Percentiles rank a stretch among this genome's conserved stretches.
These are phyloP conservation scores for Doris montereyensis DNA, from an alignment of 2,888 invertebrate species.

Conservation along the genomic window DNA sequence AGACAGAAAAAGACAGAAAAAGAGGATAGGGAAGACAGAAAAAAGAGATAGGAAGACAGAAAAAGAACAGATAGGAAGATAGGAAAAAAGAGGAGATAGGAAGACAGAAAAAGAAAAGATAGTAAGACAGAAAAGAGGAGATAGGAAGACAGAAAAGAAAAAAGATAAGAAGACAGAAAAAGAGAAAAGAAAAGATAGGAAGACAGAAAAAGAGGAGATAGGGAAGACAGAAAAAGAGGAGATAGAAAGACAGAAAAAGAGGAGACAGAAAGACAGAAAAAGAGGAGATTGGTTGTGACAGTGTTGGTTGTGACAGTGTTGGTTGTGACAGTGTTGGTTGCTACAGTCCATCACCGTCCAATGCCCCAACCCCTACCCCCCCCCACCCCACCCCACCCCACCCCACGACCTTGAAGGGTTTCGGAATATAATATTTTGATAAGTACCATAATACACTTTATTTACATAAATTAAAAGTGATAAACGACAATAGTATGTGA, in stretches of 20 bases:
- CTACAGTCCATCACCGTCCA: no score
- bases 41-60: neutral
- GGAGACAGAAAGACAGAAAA: no score
- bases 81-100: neutral
- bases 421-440: no score
- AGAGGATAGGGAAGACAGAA: neutral
- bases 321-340: no score
- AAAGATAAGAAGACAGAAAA: neutral
- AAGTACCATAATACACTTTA: no score
- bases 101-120: neutral
- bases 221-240: neutral
- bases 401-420: no score
- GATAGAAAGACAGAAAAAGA: neutral
- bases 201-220: neutral
- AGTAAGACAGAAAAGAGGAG: neutral
- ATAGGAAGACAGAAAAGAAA: neutral
- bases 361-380: no score
- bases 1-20: neutral
- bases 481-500: no score
- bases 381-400: no score
- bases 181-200: neutral
- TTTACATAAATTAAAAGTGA: no score
- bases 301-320: no score
- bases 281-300: no score
- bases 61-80: neutral